Conservation (phyloP, 2,888 invertebrate genomes). For the Toxonevra muliebris region DNA sequence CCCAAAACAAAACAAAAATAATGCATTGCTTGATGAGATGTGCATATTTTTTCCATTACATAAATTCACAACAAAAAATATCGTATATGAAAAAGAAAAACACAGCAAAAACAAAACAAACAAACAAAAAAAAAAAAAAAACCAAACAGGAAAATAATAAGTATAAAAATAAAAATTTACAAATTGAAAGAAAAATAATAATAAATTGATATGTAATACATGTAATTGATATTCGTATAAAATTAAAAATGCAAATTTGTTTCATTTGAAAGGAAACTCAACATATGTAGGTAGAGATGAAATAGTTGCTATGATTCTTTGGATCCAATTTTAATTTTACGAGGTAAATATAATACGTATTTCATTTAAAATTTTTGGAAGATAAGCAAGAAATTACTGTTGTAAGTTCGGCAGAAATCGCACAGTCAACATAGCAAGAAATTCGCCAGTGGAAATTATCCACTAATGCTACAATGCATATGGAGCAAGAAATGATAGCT, state of each 20-base stretch:
- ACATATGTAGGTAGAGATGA: no score
- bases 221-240: constrained; percentile 44
- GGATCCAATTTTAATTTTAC: no score
- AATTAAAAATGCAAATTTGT: constrained; percentile 20
- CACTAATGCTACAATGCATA: no score
- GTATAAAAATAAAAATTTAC: constrained; percentile 1
- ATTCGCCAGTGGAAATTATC: no score
- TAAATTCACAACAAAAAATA: neutral
- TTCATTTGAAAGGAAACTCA: constrained; percentile 13
- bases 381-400: no score
- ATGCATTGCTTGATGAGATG: constrained; percentile 17
- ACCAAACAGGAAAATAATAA: neutral
- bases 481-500: no score
- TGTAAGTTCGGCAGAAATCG: no score
- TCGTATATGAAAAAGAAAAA: neutral
- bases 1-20: constrained; percentile 6
- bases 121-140: neutral
- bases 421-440: no score
- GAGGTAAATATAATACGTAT: no score
- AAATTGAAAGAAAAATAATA: constrained; percentile 31
- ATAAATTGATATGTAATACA: constrained; percentile 33
- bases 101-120: neutral
- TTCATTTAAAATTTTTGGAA: no score
- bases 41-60: neutral
- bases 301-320: no score